Base-by-base conservation (phyloP, 1,140 invertebrate species). In the Leucophenga varia region DNA sequence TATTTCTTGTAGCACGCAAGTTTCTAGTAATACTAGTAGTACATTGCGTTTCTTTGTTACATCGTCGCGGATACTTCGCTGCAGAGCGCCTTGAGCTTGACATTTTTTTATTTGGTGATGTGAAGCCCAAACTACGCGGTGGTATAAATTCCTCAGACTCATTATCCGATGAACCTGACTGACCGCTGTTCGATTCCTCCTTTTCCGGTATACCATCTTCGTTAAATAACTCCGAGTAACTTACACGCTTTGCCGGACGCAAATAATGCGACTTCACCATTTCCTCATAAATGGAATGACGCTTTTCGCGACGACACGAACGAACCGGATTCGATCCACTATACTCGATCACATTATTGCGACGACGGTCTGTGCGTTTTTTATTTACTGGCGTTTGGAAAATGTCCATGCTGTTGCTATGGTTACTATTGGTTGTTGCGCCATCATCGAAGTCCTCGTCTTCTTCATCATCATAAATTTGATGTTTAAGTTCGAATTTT, bases 321-420 rank as follows among this genome's bases (percentile, higher is more conserved):
- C 73, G 65, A 36, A 74, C 61, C 2, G 73, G 73, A 69, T 75
- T 75, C 2, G 73, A 74, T 13, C 73, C 73, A 40, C 72, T 74
- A 18, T 55, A 75, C 36, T 72, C 55, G 6, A 75, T 48, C 0
- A 53, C 18, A 22, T 38, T 44, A 10, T 36, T 41, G 3, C 57
- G 64, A 7, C 25, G 21, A 1, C 54, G 39, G 5, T 49, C 47
- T 41, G 61, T 54, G 7, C 34, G 31, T 14, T 47, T 59, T 31
- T 57, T 67, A 32, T 55, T 69, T 9, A 71, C 37, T 32, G 71
- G 70, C 19, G 71, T 74, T 5, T 59, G 47, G 22, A 61, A 74
- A 17, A 46, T 56, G 20, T 72, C 68, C 35, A 65, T 28, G 41
- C 61, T 68, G 36, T 74, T 73, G 43, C 70, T 73, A 28, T 72